Percentiles rank a stretch among this genome's conserved stretches.
Conservation (phyloP, 2,113 vertebrate species). For the Psittacula cyanocephala region DNA sequence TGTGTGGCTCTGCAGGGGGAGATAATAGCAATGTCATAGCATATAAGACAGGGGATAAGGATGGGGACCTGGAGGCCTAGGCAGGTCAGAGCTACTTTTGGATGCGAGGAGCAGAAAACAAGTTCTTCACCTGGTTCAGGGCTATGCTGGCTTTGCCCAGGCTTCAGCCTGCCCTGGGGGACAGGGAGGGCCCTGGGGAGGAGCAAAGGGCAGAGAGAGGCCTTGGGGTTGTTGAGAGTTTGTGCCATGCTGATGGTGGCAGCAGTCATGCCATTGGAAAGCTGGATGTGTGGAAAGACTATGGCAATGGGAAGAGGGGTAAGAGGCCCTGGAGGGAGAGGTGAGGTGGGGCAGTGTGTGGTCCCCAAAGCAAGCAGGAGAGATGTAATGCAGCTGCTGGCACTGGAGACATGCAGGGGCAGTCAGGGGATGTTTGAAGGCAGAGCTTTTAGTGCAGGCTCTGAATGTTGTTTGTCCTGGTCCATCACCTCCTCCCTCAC, state of each 20-base stretch:
- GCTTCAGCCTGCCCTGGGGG: not conserved
- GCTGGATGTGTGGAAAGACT: not conserved
- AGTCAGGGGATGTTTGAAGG: not conserved
- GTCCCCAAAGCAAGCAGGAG: not conserved
- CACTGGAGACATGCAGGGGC: not conserved
- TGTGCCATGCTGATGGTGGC: not conserved
- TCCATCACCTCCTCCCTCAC: not conserved
- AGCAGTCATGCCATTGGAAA: rapidly evolving
- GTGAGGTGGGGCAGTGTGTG: not conserved
- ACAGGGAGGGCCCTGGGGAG: rapidly evolving
- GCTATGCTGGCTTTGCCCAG: not conserved
- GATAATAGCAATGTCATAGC: not conserved
- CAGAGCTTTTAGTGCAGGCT: not conserved
- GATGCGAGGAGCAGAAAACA: not conserved
- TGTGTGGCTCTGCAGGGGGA: not conserved
- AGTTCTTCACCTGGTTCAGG: rapidly evolving
- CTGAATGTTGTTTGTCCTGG: not conserved
- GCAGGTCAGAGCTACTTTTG: not conserved
- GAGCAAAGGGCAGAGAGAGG: not conserved
- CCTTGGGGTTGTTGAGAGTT: not conserved
- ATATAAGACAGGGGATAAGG: not conserved
- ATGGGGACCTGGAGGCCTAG: not conserved
- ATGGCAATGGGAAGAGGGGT: not conserved
- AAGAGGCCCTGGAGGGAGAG: not conserved
- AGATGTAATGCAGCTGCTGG: not conserved